Conservation (phyloP, 2,888 invertebrate genomes). For the Agrotis exclamationis region DNA sequence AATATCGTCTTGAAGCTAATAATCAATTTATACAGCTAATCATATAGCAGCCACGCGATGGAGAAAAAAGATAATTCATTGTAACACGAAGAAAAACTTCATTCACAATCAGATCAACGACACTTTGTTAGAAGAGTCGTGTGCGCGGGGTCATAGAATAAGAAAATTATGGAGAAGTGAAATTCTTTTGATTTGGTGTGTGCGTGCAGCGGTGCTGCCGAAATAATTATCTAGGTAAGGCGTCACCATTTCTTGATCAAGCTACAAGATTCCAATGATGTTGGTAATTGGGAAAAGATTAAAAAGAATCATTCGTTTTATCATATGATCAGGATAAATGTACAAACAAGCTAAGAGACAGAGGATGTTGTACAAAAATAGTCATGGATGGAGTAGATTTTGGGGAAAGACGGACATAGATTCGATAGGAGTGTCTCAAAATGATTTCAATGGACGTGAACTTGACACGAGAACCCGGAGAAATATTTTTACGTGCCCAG, state of each 20-base stretch:
- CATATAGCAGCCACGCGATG: slow-evolving; percentile 19
- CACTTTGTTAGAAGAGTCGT: slow-evolving; percentile 36
- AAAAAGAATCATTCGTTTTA: neutral
- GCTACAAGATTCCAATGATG: too few species aligned
- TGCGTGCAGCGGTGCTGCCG: too few species aligned
- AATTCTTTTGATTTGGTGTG: neutral
- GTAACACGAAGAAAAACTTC: slow-evolving; percentile 35
- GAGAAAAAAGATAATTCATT: slow-evolving; percentile 24
- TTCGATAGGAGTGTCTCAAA: too few species aligned
- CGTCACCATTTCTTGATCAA: too few species aligned
- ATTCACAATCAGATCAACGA: slow-evolving; percentile 50
- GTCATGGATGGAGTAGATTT: too few species aligned
- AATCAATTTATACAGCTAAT: slow-evolving; percentile 43
- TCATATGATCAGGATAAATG: neutral
- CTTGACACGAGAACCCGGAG: too few species aligned
- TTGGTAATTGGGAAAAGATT: too few species aligned
- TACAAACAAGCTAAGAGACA: neutral
- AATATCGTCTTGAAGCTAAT: slow-evolving; percentile 31
- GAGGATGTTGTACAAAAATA: neutral
- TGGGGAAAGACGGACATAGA: neutral
- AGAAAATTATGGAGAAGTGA: neutral
- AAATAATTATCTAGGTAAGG: neutral
- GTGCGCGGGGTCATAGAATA: slow-evolving; percentile 30
- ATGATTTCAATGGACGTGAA: too few species aligned
- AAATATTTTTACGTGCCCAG: too few species aligned